phyloP scores from a whole-genome alignment of 2,797 vertebrate genomes.

The Enteromius anoplus region DNA sequence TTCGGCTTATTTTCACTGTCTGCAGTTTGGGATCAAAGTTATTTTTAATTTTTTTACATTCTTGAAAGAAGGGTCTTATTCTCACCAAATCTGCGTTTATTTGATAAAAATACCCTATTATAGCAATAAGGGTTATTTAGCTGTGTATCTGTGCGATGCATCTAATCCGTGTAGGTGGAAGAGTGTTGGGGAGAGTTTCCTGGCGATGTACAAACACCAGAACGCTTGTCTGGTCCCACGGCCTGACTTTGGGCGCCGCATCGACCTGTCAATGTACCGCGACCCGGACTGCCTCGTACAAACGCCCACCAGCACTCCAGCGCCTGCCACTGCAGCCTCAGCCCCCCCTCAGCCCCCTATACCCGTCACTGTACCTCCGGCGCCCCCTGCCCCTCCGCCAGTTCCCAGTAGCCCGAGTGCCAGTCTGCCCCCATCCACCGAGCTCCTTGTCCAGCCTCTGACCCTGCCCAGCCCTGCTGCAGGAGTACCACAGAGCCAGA shows the following conservation, averaged over 20 bases:
- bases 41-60: too few relatives aligned
- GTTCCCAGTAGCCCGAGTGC: slow-evolving; percentile 75
- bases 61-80: not conserved
- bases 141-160: not conserved
- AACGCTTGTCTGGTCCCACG: slow-evolving; percentile 89
- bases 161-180: slow-evolving; percentile 84
- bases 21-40: not conserved
- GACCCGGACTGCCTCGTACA: slow-evolving; percentile 76
- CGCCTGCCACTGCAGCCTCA: slow-evolving; percentile 49
- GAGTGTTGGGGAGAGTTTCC: slow-evolving; percentile 89
- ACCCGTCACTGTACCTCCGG: slow-evolving; percentile 73
- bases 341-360: slow-evolving; percentile 67
- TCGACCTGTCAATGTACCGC: slow-evolving; percentile 90
- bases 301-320: slow-evolving; percentile 60
- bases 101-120: not conserved
- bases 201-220: slow-evolving; percentile 92
- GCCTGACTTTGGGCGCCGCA: slow-evolving; percentile 88
- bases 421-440: slow-evolving; percentile 70
- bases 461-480: slow-evolving; percentile 62
- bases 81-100: not conserved
- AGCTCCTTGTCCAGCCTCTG: slow-evolving; percentile 60
- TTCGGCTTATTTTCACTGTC: not conserved
- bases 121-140: not conserved
- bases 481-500: slow-evolving; percentile 76
- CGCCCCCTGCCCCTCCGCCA: slow-evolving; percentile 69